phyloP scores from a whole-genome alignment of 1,140 invertebrate species.

The Caenorhabditis latens region DNA sequence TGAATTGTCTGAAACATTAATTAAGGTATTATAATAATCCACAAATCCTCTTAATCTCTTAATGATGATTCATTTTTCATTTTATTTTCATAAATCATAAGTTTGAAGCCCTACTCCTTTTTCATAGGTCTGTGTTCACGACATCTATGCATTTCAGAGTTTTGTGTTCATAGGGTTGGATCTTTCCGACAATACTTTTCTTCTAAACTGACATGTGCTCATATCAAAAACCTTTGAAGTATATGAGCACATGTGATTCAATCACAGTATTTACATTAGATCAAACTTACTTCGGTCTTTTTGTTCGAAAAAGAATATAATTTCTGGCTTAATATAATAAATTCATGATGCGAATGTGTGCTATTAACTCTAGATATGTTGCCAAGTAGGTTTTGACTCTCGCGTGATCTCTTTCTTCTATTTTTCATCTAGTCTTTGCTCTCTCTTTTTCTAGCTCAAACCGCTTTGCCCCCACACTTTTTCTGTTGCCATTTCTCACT shows the following conservation, averaged over 20 bases:
- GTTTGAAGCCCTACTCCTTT: background rate
- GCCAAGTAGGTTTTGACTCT: background rate
- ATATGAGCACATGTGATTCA: no score
- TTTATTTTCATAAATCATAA: background rate
- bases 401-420: constrained; percentile 11
- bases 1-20: no score
- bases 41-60: background rate
- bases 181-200: background rate
- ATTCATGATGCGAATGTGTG: background rate
- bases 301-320: no score
- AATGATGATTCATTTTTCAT: background rate
- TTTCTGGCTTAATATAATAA: no score
- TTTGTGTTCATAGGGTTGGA: background rate
- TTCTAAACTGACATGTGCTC: no score
- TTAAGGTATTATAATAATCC: background rate
- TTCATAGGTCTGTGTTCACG: background rate
- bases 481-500: constrained; percentile 7
- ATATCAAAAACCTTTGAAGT: no score
- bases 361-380: constrained; percentile 10
- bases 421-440: constrained; percentile 21
- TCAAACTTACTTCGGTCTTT: no score
- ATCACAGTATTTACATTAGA: no score
- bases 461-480: background rate
- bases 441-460: constrained; percentile 2
- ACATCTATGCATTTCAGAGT: background rate